A percentile compares a stretch with the other conserved stretches of the same genome.
These are phyloP conservation scores for Crossaster papposus DNA, from an alignment of 53 echinoderm and acorn worm genomes.

Conservation along the genomic window DNA sequence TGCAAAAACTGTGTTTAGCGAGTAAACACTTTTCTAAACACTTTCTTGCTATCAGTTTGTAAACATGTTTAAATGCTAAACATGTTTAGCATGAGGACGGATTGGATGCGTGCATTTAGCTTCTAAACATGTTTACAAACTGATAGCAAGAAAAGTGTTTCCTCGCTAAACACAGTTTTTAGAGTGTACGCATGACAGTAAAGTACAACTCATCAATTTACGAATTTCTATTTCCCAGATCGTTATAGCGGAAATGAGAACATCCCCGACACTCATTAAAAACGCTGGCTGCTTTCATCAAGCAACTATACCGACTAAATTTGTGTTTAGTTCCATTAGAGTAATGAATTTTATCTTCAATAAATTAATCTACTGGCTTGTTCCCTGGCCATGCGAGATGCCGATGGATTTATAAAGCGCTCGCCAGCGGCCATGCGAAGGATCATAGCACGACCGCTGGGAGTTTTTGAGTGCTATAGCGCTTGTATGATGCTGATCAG, in stretches of 20 bases:
- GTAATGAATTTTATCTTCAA: not conserved
- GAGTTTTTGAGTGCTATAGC: not conserved
- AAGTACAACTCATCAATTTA: too few species aligned
- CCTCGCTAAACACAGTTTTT: too few species aligned
- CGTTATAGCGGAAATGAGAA: not conserved
- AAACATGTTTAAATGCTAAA: too few species aligned
- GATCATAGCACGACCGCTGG: not conserved
- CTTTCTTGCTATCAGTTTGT: too few species aligned
- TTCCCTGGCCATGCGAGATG: not conserved
- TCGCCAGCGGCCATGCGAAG: not conserved
- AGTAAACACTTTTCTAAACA: too few species aligned
- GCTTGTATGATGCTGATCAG: not conserved
- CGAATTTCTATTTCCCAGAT: too few species aligned
- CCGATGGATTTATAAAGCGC: not conserved
- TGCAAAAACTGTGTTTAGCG: too few species aligned
- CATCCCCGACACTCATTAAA: not conserved
- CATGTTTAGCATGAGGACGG: too few species aligned
- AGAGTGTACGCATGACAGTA: too few species aligned
- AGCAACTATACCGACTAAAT: not conserved
- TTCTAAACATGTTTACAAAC: too few species aligned
- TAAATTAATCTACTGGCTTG: not conserved
- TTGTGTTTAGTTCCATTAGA: not conserved
- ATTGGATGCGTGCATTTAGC: too few species aligned
- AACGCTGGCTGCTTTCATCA: constrained; percentile 1
- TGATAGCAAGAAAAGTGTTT: too few species aligned